Evolutionary conservation across 2,797 vertebrate genomes (phyloP).

Genomic region (Clamator glandarius): DNA sequence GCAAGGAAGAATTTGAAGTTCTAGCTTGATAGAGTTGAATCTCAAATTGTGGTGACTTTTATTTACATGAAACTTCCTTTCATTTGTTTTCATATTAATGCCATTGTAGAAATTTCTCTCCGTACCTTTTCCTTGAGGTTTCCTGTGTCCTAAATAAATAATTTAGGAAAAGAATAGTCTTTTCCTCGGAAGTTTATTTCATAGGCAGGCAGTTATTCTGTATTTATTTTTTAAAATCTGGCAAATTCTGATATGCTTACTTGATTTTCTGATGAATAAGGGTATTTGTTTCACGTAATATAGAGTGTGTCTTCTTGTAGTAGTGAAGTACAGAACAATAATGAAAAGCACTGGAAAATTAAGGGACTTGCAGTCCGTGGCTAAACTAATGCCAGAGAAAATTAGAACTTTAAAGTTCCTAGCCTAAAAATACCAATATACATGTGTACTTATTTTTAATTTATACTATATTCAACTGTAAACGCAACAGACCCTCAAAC

Average conservation of each 20-base stretch:
- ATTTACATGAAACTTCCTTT: not conserved
- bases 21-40: not conserved
- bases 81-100: not conserved
- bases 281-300: not conserved
- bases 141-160: not conserved
- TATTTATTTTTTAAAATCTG: not conserved
- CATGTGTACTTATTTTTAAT: not conserved
- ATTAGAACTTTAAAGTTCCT: not conserved
- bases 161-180: not conserved
- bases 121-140: not conserved
- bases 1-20: not conserved
- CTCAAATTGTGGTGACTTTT: not conserved
- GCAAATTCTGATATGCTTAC: not conserved
- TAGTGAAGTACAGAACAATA: not conserved
- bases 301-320: not conserved
- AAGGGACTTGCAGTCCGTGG: not conserved
- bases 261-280: not conserved
- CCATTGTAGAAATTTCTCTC: not conserved
- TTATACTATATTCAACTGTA: not conserved
- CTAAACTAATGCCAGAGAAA: not conserved
- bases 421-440: not conserved
- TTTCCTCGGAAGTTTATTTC: not conserved
- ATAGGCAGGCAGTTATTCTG: not conserved
- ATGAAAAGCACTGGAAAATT: not conserved
- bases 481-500: not conserved